Conservation (phyloP, 1,140 invertebrate species). For the Sarcophaga peregrina region DNA sequence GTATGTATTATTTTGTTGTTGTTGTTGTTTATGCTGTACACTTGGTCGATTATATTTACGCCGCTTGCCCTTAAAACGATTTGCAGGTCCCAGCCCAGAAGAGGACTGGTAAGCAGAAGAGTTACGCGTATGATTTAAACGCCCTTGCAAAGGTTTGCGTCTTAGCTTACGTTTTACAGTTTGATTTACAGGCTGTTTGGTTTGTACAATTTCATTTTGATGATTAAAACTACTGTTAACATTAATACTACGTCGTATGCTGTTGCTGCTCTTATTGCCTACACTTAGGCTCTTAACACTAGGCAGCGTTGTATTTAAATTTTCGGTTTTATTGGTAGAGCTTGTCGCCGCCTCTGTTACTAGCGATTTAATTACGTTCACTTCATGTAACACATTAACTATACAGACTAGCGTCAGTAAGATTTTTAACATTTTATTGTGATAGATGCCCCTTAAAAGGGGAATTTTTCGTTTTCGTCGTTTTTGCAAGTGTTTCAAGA, state of each 20-base stretch:
- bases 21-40: conserved; percentile 40
- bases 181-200: conserved; percentile 45
- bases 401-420: conserved; percentile 26
- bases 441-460: neutral
- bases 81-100: neutral
- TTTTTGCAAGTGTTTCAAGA: conserved; percentile 31
- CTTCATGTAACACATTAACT: conserved; percentile 12
- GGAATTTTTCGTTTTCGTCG: conserved; percentile 33
- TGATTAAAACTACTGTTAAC: conserved; percentile 61
- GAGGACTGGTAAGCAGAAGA: neutral
- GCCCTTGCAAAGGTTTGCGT: conserved; percentile 51
- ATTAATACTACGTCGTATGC: conserved; percentile 47
- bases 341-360: neutral
- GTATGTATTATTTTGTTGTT: conserved; percentile 16
- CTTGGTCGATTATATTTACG: conserved; percentile 53
- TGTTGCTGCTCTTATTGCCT: conserved; percentile 10
- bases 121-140: conserved; percentile 36
- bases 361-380: neutral
- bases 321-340: neutral
- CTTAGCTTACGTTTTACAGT: conserved; percentile 53
- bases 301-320: too few relatives aligned
- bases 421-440: conserved; percentile 40
- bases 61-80: conserved; percentile 49
- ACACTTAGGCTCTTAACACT: neutral
- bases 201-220: conserved; percentile 60